Evolutionary conservation across 2,113 vertebrate genomes (phyloP).

Genomic region (Hassar affinis): DNA sequence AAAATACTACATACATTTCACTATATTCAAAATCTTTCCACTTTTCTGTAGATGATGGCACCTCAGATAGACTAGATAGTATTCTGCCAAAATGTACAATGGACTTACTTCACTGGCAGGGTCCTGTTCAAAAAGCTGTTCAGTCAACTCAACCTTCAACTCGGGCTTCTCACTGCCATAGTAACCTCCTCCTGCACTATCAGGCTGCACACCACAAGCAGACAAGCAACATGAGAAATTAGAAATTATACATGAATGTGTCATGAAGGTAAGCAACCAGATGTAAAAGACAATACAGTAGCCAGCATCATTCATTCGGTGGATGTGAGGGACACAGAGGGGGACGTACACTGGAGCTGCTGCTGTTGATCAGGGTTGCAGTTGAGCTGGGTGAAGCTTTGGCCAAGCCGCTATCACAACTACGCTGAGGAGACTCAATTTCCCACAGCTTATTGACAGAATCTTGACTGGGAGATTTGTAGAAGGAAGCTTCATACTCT

Average conservation of each 20-base stretch:
- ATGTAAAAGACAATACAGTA: background rate
- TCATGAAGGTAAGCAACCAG: background rate
- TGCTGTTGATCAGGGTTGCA: constrained; percentile 80
- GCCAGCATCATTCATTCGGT: background rate
- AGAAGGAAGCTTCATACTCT: constrained; percentile 44
- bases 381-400: constrained; percentile 72
- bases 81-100: background rate
- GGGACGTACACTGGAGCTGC: constrained; percentile 79
- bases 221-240: background rate
- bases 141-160: constrained; percentile 89
- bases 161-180: constrained; percentile 83
- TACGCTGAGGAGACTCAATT: constrained; percentile 45
- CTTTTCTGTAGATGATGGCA: background rate
- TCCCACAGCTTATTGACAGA: constrained; percentile 29
- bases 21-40: background rate
- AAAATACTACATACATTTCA: background rate
- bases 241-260: background rate
- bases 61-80: background rate
- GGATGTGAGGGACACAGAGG: background rate
- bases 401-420: constrained; percentile 59
- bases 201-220: constrained; percentile 77
- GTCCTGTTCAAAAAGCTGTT: constrained; percentile 90
- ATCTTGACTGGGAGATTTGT: constrained; percentile 26
- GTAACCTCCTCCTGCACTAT: constrained; percentile 86
- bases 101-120: constrained; percentile 73